These are phyloP conservation scores for Gastrophysa polygoni DNA, from an alignment of 2,888 invertebrate species.

Conservation along the genomic window DNA sequence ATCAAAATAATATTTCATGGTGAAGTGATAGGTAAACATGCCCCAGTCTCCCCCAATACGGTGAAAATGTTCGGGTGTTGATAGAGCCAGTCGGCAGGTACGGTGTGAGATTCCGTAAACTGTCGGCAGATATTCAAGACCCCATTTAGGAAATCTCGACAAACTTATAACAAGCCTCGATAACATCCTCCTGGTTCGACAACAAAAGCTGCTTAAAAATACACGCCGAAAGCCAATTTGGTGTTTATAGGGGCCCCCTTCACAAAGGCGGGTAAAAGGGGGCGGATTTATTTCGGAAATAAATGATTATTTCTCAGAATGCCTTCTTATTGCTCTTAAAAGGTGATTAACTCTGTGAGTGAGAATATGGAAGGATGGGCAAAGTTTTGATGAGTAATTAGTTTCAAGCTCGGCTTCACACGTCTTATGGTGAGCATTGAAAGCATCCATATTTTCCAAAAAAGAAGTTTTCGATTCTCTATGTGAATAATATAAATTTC, in stretches of 20 bases:
- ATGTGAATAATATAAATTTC: too few relatives aligned
- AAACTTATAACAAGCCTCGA: conserved; percentile 52
- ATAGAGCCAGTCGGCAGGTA: conserved; percentile 42
- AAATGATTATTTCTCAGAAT: conserved; percentile 14
- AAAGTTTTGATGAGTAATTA: not conserved
- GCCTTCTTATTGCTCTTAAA: conserved; percentile 1
- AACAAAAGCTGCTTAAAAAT: conserved; percentile 32
- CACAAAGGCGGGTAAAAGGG: conserved; percentile 23
- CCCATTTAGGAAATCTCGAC: conserved; percentile 52
- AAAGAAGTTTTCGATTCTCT: too few relatives aligned
- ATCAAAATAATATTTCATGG: too few relatives aligned
- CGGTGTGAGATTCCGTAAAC: conserved; percentile 44
- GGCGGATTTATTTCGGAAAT: conserved; percentile 5
- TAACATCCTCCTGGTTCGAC: conserved; percentile 40
- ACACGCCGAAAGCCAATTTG: conserved; percentile 34
- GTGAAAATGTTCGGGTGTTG: conserved; percentile 40
- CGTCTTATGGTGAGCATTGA: too few relatives aligned
- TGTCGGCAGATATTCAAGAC: conserved; percentile 55
- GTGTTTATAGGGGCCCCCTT: conserved; percentile 25
- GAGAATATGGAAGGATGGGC: not conserved
- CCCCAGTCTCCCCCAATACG: conserved; percentile 20
- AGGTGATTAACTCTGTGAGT: conserved; percentile 2
- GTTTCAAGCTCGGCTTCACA: too few relatives aligned
- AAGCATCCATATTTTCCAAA: too few relatives aligned
- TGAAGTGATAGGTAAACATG: too few relatives aligned